Evolutionary conservation across 2,113 vertebrate species (phyloP), one percentile per base, ranked within the genome.

Genomic region (Delphinapterus leucas): DNA sequence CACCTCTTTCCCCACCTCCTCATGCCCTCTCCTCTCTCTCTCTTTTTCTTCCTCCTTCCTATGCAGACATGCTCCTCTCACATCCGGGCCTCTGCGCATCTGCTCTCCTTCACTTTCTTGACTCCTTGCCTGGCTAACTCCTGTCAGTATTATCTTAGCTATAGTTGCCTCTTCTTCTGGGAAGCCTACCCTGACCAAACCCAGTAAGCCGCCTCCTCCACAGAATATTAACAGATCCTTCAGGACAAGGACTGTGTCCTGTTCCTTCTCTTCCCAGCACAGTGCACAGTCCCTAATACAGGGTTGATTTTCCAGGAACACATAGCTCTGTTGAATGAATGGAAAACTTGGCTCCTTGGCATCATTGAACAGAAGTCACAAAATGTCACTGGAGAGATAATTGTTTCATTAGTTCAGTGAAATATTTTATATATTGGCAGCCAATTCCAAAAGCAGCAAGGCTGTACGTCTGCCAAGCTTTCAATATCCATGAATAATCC

Each of bases 351-450:
- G 26, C 60, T 88, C 18, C 25, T 58, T 95, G 61, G 33, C 31
- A 73, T 63, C 31, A 70, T 96, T 91, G 88, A 96, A 80, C 25
- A 82, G 14, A 88, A 94, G 49, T 80, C 70, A 97, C 55, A 93
- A 89, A 91, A 84, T 74, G 49, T 67, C 36, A 74, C 38, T 36
- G 71, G 14, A 74, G 21, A 82, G 58, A 85, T 55, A 83, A 73
- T 14, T 28, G 14, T 88, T 96, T 95, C 14, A 74, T 93, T 49
- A 58, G 61, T 60, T 95, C 55, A 53, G 53, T 68, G n/a, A 92
- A 87, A 26, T 96, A 61, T 82, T 92, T 80, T 94, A 38, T 77
- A 60, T 28, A 26, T 44, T 60, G 55, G 15, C 17, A 94, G 95
- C 36, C 21, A 61, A 55, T 20, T 88, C 71, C 36, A 83, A 49